Percentiles rank a stretch among this genome's conserved stretches.
phyloP scores from a whole-genome alignment of 2,797 vertebrate species.

The Pantherophis vulpinus region DNA sequence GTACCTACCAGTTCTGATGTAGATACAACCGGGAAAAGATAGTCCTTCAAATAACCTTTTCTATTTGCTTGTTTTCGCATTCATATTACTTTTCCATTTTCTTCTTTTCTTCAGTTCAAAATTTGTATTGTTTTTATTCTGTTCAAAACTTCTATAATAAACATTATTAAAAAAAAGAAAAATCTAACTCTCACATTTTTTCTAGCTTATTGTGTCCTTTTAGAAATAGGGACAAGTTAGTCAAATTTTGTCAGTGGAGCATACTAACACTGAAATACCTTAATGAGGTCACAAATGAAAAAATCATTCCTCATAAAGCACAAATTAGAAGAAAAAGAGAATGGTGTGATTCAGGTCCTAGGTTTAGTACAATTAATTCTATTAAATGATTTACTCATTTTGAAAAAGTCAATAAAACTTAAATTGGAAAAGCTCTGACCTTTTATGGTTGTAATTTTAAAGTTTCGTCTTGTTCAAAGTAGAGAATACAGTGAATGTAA shows the following conservation, averaged over 20 bases:
- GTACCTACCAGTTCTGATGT: background rate
- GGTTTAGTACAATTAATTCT: constrained; percentile 27
- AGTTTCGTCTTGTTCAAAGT: constrained; percentile 5
- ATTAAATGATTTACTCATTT: constrained; percentile 24
- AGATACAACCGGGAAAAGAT: background rate
- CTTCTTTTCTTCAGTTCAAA: background rate
- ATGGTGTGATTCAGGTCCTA: background rate
- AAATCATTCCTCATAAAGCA: constrained; percentile 17
- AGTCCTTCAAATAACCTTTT: background rate
- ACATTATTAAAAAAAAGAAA: background rate
- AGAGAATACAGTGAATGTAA: background rate
- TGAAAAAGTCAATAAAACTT: constrained; percentile 33
- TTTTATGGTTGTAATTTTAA: background rate
- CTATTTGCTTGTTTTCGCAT: background rate
- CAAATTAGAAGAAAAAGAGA: constrained; percentile 17
- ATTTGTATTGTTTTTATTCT: background rate
- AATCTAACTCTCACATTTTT: constrained; percentile 1
- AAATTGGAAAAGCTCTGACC: constrained; percentile 24
- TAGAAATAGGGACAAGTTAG: constrained; percentile 11
- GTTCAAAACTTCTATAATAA: background rate
- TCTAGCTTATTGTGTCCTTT: constrained; percentile 7
- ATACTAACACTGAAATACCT: constrained; percentile 21
- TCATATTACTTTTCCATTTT: background rate
- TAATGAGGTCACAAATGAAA: constrained; percentile 39
- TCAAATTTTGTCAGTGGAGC: constrained; percentile 33